Base-by-base conservation (phyloP, 2,888 invertebrate species). In the Crepidodera aurea region DNA sequence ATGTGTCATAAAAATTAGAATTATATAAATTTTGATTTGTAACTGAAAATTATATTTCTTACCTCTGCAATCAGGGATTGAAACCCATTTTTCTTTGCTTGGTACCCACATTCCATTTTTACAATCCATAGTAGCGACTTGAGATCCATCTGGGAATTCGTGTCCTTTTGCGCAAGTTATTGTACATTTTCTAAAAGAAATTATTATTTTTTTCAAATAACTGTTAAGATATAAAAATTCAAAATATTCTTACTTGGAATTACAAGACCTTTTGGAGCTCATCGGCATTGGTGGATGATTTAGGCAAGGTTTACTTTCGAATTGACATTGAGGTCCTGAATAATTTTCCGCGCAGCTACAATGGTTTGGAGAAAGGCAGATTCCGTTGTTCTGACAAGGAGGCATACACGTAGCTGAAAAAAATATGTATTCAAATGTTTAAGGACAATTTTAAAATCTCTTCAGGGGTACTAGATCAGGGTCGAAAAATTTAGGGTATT, bases 381-480 rank as follows among this genome's bases (percentile, higher is more conserved):
- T 88, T 0, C 95, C 95, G 55, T 87, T 90, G 79, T 95, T 93
- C 75, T 88, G 84, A 78, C 95, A 96, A 0, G 85, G 82, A 0
- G 91, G 90, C 15, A 85, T 78, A 76, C 95, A 95, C 68, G 86
- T 83, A 0, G 91, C 94, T 93, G 77, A n/a, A 81, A 82, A 58
- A 12, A 18, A 34, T n/a, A n/a, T n/a, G n/a, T n/a, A n/a, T n/a
- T n/a, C n/a, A n/a, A n/a, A n/a, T n/a, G n/a, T n/a, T n/a, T n/a
- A n/a, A n/a, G n/a, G n/a, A n/a, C n/a, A n/a, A n/a, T n/a, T n/a
- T n/a, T n/a, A n/a, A n/a, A n/a, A n/a, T n/a, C n/a, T n/a, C n/a
- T n/a, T n/a, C n/a, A n/a, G n/a, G n/a, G n/a, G n/a, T n/a, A n/a
- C n/a, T n/a, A n/a, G n/a, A n/a, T n/a, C n/a, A n/a, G n/a, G n/a